These are phyloP conservation scores for Cheirogaleus medius DNA, from an alignment of 2,113 vertebrate genomes.

Conservation along the genomic window DNA sequence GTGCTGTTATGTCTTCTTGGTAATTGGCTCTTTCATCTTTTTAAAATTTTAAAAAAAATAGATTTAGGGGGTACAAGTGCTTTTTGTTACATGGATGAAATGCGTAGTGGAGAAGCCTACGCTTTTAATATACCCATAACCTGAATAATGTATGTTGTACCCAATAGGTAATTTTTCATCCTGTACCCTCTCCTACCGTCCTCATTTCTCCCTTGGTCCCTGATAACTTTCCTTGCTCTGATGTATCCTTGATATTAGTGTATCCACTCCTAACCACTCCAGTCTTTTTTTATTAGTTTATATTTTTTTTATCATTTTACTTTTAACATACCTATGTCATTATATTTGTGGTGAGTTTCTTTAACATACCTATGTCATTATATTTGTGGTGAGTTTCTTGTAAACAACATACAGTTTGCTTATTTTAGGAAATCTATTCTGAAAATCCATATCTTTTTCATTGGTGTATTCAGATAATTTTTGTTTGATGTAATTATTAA, in stretches of 20 bases:
- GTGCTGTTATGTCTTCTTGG: neutral
- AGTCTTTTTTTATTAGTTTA: neutral
- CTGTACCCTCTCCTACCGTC: no score
- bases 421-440: neutral
- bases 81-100: no score
- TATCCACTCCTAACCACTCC: neutral
- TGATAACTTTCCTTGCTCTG: neutral
- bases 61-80: no score
- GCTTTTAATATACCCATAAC: no score
- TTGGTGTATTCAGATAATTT: neutral
- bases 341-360: neutral
- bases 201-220: neutral
- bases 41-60: neutral
- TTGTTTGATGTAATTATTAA: neutral
- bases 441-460: neutral
- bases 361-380: neutral
- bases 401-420: neutral
- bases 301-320: neutral
- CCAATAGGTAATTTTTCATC: no score
- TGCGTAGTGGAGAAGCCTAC: no score
- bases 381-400: neutral
- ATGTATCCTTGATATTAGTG: neutral
- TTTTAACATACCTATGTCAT: neutral
- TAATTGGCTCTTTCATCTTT: neutral
- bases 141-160: no score